Percentiles rank a stretch among this genome's conserved stretches.
phyloP scores from a whole-genome alignment of 2,888 invertebrate species.

The Ophion obscuratus region DNA sequence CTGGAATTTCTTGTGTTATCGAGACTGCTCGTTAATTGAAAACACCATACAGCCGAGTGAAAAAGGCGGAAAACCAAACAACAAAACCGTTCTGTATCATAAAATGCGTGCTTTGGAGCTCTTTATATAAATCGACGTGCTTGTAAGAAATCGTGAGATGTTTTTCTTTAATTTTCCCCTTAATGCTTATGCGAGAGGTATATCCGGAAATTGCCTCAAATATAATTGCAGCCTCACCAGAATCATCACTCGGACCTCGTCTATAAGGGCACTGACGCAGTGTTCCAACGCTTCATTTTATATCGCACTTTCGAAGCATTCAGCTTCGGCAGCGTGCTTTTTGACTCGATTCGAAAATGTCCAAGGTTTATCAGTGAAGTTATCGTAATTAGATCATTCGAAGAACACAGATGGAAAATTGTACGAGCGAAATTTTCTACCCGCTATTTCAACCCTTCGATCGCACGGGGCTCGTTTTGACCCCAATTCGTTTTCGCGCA shows the following conservation, averaged over 20 bases:
- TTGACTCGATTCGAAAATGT: no score
- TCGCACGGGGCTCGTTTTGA: no score
- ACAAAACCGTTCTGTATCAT: constrained; percentile 72
- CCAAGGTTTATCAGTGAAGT: neutral
- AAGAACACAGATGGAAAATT: neutral
- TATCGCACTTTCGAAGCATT: neutral
- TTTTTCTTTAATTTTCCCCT: constrained; percentile 36
- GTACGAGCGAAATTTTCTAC: no score
- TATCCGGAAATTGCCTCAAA: constrained; percentile 11
- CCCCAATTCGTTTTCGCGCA: no score
- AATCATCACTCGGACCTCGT: neutral
- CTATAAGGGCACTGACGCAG: neutral
- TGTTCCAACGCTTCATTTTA: constrained; percentile 8
- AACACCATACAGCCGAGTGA: constrained; percentile 42
- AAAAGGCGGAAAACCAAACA: constrained; percentile 10
- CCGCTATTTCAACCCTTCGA: no score
- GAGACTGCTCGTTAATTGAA: constrained; percentile 73
- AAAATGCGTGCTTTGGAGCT: constrained; percentile 79
- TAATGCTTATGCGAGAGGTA: neutral
- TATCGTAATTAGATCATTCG: neutral
- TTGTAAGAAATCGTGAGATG: constrained; percentile 70
- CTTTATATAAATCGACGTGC: constrained; percentile 80
- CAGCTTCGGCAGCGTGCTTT: no score
- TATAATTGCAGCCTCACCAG: neutral
- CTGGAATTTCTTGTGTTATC: constrained; percentile 75